These are phyloP conservation scores for Thermophis baileyi DNA, from an alignment of 2,113 vertebrate species.

Conservation along the genomic window DNA sequence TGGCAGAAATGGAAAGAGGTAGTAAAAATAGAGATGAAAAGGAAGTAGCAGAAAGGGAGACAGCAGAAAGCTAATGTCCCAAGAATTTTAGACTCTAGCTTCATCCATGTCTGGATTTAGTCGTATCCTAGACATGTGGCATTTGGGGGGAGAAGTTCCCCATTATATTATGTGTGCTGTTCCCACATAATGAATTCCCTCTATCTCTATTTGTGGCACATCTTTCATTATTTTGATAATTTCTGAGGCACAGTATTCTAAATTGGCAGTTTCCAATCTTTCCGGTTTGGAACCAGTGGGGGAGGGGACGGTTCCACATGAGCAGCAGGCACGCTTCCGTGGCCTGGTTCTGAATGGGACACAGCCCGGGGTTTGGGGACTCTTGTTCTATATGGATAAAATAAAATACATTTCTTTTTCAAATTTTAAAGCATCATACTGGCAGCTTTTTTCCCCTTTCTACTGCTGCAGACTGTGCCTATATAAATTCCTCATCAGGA, in stretches of 20 bases:
- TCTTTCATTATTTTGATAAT: neutral
- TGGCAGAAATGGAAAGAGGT: neutral
- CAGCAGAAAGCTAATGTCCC: neutral
- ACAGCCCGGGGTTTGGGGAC: neutral
- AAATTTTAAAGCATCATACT: conserved; percentile 20
- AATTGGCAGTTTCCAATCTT: neutral
- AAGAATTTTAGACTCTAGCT: neutral
- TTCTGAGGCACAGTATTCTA: neutral
- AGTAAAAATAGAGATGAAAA: neutral
- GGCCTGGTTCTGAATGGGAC: neutral
- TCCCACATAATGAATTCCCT: neutral
- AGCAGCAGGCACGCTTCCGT: too few relatives aligned
- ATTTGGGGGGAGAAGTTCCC: too few relatives aligned
- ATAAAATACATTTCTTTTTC: conserved; percentile 43
- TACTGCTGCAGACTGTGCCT: conserved; percentile 43
- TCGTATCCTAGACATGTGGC: neutral
- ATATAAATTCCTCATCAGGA: conserved; percentile 44
- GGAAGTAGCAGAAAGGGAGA: neutral
- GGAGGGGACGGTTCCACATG: too few relatives aligned
- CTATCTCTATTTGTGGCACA: neutral
- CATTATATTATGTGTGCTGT: neutral
- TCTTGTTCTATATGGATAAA: conserved; percentile 53
- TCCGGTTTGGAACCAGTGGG: neutral
- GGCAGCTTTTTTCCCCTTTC: conserved; percentile 15
- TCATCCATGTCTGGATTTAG: neutral